Evolutionary conservation across 1,140 invertebrate species (phyloP).

Genomic region (Bombus soroeensis): DNA sequence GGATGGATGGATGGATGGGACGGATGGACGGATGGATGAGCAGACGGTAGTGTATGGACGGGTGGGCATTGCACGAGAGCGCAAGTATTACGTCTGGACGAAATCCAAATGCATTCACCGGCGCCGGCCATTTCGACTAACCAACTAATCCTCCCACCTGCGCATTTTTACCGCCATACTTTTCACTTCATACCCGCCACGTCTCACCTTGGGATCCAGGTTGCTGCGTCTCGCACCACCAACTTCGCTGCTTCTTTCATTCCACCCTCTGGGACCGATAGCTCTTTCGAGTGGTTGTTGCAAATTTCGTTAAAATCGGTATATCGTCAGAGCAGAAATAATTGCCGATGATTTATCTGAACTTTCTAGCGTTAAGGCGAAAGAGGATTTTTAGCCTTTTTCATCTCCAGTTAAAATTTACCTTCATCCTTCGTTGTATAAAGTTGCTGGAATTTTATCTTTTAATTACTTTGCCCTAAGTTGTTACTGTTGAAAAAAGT

Average conservation of each 20-base stretch:
- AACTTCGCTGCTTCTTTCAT: conserved; percentile 14
- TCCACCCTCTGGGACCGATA: not conserved
- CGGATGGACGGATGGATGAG: conserved; percentile 56
- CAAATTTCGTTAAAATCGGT: conserved; percentile 33
- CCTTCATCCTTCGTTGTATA: not conserved
- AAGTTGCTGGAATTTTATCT: not conserved
- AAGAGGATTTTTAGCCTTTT: too few species aligned
- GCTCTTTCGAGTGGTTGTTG: conserved; percentile 1
- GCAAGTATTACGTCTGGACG: conserved; percentile 56
- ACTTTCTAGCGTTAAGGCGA: too few species aligned
- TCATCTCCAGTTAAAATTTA: not conserved
- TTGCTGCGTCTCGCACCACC: not conserved
- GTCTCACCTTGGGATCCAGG: conserved; percentile 6
- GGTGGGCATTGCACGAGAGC: conserved; percentile 56
- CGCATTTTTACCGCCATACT: conserved; percentile 48
- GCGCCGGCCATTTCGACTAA: conserved; percentile 31
- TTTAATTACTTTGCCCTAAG: not conserved
- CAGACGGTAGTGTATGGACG: conserved; percentile 59
- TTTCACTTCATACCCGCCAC: conserved; percentile 40
- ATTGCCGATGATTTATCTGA: too few species aligned
- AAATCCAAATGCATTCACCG: conserved; percentile 68
- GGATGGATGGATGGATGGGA: conserved; percentile 33
- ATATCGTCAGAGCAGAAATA: too few species aligned
- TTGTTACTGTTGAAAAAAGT: too few species aligned
- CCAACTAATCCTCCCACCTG: conserved; percentile 61